phyloP scores from a whole-genome alignment of 2,113 vertebrate species.

The Ardeotis arabs region DNA sequence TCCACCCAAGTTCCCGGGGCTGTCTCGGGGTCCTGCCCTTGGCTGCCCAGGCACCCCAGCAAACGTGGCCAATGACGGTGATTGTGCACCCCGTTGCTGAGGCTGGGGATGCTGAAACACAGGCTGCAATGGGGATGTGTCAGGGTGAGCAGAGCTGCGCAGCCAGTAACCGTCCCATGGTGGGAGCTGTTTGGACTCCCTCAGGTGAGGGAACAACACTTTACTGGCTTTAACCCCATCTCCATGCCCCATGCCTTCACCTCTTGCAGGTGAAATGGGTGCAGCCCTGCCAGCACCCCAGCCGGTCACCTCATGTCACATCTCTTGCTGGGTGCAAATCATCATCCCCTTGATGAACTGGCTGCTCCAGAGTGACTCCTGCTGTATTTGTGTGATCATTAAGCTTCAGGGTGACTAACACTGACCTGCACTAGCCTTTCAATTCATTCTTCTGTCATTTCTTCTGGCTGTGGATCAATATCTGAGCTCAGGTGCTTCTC shows the following conservation, averaged over 20 bases:
- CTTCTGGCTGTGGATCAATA: neutral
- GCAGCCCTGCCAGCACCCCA: too few species aligned
- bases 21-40: neutral
- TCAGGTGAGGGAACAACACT: neutral
- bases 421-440: neutral
- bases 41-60: neutral
- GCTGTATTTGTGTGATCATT: neutral
- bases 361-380: neutral
- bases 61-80: rapidly evolving
- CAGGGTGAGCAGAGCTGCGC: neutral
- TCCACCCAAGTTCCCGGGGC: neutral
- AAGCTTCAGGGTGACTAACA: neutral
- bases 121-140: neutral
- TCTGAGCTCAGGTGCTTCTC: neutral
- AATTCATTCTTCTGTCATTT: neutral
- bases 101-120: neutral
- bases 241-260: rapidly evolving
- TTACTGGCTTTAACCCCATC: neutral
- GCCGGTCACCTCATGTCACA: neutral
- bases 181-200: neutral
- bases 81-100: rapidly evolving
- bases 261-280: neutral
- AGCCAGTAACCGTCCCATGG: rapidly evolving
- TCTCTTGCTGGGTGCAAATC: neutral
- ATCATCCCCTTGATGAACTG: neutral